These are phyloP conservation scores for Numida meleagris DNA, from an alignment of 2,113 vertebrate genomes.

Conservation along the genomic window DNA sequence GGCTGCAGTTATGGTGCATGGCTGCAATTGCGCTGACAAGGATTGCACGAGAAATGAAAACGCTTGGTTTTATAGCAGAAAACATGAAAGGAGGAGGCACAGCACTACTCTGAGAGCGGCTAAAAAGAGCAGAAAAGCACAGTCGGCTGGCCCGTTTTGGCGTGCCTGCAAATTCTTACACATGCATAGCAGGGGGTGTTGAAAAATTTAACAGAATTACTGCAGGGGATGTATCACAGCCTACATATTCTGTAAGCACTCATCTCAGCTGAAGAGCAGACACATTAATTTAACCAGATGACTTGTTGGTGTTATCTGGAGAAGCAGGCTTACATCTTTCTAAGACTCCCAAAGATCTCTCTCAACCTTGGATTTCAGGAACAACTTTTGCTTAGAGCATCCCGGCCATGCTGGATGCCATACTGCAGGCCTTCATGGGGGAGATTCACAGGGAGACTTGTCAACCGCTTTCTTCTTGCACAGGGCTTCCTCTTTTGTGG, in stretches of 20 bases:
- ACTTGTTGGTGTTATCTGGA: not conserved
- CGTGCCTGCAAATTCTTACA: constrained; percentile 34
- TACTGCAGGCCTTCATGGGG: not conserved
- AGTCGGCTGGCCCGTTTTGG: not conserved
- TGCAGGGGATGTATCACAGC: constrained; percentile 45
- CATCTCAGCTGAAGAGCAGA: constrained; percentile 29
- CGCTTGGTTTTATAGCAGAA: not conserved
- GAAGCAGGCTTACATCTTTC: not conserved
- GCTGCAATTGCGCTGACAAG: not conserved
- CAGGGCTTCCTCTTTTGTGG: not conserved
- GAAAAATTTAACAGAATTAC: constrained; percentile 32
- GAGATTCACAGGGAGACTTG: not conserved
- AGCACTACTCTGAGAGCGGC: not conserved
- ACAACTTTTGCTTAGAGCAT: not conserved
- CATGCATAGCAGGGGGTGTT: constrained; percentile 28
- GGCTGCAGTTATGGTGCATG: constrained; percentile 11
- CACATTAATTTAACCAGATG: constrained; percentile 27
- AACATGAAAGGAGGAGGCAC: not conserved
- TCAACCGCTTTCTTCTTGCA: not conserved
- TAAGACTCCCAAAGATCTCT: not conserved
- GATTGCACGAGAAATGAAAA: constrained; percentile 13
- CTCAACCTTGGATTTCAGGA: not conserved
- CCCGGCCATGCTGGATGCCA: not conserved
- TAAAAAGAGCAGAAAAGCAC: constrained; percentile 5
- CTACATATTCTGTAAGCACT: constrained; percentile 30